Conservation (phyloP, 2,888 invertebrate genomes). For the Cataglyphis albicans region DNA sequence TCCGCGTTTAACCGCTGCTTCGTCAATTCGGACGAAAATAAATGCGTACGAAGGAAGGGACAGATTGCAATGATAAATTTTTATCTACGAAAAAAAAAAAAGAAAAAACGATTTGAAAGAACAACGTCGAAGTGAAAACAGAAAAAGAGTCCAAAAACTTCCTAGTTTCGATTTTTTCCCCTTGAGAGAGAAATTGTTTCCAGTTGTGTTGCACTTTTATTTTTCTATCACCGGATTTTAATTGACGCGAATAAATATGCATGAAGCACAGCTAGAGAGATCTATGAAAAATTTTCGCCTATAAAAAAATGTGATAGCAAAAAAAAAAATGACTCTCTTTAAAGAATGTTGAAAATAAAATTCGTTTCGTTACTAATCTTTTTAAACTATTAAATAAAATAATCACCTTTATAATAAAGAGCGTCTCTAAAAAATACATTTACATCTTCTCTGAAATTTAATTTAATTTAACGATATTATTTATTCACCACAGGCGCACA, state of each 20-base stretch:
- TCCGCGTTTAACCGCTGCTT: conserved; percentile 23
- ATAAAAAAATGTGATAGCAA: not conserved
- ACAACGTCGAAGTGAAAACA: conserved; percentile 12
- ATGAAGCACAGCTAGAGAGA: conserved; percentile 29
- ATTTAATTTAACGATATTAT: conserved; percentile 44
- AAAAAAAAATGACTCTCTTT: conserved; percentile 18
- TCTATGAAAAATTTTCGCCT: conserved; percentile 34
- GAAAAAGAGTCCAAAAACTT: conserved; percentile 14
- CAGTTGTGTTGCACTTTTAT: conserved; percentile 43
- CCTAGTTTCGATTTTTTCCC: conserved; percentile 4
- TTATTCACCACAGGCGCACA: conserved; percentile 27
- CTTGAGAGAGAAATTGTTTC: conserved; percentile 37
- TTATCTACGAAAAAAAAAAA: conserved; percentile 4
- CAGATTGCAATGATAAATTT: conserved; percentile 48
- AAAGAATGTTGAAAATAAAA: not conserved
- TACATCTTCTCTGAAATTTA: conserved; percentile 24
- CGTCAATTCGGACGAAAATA: conserved; percentile 41
- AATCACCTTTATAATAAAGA: conserved; percentile 5
- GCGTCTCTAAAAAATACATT: not conserved
- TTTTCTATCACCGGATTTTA: conserved; percentile 38
- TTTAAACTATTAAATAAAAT: conserved; percentile 5
- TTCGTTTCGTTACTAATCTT: not conserved
- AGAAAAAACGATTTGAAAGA: not conserved
- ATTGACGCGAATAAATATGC: conserved; percentile 49
- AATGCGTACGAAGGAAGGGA: conserved; percentile 26